These are phyloP conservation scores for Epinotia demarniana DNA, from an alignment of 2,888 invertebrate genomes.

Conservation along the genomic window DNA sequence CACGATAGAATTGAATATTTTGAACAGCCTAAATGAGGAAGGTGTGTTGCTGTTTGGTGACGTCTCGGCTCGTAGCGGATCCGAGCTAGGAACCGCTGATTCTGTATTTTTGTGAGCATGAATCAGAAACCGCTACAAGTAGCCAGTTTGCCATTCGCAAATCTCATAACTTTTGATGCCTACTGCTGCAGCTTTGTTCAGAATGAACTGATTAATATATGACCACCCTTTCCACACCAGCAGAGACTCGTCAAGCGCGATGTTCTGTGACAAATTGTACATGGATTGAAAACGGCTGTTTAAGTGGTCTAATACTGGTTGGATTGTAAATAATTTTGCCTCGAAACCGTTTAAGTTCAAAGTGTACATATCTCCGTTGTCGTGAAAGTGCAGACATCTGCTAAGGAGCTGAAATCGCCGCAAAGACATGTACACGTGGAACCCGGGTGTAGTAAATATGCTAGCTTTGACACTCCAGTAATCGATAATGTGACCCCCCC, in stretches of 20 bases:
- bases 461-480: not conserved
- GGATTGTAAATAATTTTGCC: slow-evolving; percentile 49
- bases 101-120: slow-evolving; percentile 32
- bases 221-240: no score
- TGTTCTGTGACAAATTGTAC: slow-evolving; percentile 46
- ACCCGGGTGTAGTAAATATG: slow-evolving; percentile 4
- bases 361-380: not conserved
- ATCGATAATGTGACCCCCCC: slow-evolving; percentile 15
- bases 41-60: no score
- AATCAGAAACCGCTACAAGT: no score
- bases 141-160: no score
- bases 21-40: no score
- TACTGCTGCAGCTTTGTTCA: no score
- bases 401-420: not conserved
- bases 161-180: no score
- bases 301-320: slow-evolving; percentile 45
- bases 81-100: not conserved
- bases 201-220: no score
- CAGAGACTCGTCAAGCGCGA: slow-evolving; percentile 35
- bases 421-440: slow-evolving; percentile 4
- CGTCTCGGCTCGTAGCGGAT: slow-evolving; percentile 3
- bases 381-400: not conserved
- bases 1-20: no score
- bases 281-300: slow-evolving; percentile 33
- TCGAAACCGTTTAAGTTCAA: slow-evolving; percentile 12